These are phyloP conservation scores for Entomyzon cyanotis DNA, from an alignment of 2,113 vertebrate species.

Conservation along the genomic window DNA sequence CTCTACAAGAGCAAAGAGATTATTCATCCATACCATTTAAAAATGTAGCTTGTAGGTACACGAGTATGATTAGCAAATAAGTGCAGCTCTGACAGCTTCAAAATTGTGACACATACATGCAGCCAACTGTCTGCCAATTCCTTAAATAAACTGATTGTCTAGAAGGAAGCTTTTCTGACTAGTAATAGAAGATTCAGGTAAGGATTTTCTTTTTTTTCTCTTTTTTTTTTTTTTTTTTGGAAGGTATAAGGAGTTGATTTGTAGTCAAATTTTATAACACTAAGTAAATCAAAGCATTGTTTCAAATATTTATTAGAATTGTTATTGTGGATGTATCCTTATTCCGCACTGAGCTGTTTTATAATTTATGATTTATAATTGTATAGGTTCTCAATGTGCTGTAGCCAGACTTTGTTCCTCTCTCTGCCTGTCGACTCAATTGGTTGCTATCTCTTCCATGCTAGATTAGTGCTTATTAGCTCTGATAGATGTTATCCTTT, in stretches of 20 bases:
- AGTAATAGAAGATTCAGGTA: background rate
- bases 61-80: conserved; percentile 34
- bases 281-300: background rate
- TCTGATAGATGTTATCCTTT: conserved; percentile 45
- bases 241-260: background rate
- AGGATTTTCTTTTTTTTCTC: background rate
- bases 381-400: background rate
- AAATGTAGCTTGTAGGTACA: conserved; percentile 39
- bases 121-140: conserved; percentile 12
- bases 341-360: background rate
- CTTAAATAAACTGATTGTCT: conserved; percentile 36
- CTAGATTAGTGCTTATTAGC: background rate
- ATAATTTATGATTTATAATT: conserved; percentile 48
- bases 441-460: conserved; percentile 17
- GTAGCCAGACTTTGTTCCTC: conserved; percentile 1
- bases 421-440: background rate
- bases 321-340: background rate
- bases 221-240: background rate
- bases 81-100: conserved; percentile 35
- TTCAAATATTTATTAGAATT: conserved; percentile 43
- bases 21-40: conserved; percentile 37
- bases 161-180: conserved; percentile 23
- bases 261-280: background rate
- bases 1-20: conserved; percentile 19
- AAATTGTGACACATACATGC: background rate